phyloP scores from a whole-genome alignment of 2,888 invertebrate genomes.

The Lithophane semibrunnea region DNA sequence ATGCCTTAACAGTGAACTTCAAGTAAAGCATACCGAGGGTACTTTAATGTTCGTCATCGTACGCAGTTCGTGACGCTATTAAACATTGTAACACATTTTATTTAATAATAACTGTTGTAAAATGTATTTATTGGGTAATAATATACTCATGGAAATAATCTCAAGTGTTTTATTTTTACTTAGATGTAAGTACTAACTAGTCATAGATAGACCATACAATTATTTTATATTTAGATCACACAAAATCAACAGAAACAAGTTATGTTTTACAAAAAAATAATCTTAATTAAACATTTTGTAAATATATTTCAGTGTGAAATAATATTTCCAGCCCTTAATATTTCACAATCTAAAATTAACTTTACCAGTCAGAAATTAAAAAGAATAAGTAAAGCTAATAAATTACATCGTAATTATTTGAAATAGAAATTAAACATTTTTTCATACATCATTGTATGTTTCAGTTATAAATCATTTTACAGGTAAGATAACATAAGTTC shows the following conservation, averaged over 20 bases:
- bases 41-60: conserved; percentile 63
- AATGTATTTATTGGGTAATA: conserved; percentile 90
- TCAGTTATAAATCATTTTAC: neutral
- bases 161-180: conserved; percentile 70
- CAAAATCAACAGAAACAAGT: neutral
- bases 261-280: neutral
- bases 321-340: conserved; percentile 82
- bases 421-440: neutral
- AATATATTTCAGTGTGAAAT: conserved; percentile 67
- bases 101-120: conserved; percentile 87
- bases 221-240: conserved; percentile 3
- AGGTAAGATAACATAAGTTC: neutral
- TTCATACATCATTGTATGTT: neutral
- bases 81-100: conserved; percentile 77
- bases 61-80: conserved; percentile 76
- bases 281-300: neutral
- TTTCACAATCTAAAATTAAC: conserved; percentile 65
- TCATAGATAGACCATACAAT: neutral
- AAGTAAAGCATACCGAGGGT: conserved; percentile 68
- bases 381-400: no score
- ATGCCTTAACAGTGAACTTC: conserved; percentile 78
- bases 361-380: neutral
- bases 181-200: conserved; percentile 46
- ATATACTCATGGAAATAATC: conserved; percentile 83
- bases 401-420: neutral